Evolutionary conservation across 2,797 vertebrate genomes (phyloP).

Genomic region (Pseudochirops cupreus): DNA sequence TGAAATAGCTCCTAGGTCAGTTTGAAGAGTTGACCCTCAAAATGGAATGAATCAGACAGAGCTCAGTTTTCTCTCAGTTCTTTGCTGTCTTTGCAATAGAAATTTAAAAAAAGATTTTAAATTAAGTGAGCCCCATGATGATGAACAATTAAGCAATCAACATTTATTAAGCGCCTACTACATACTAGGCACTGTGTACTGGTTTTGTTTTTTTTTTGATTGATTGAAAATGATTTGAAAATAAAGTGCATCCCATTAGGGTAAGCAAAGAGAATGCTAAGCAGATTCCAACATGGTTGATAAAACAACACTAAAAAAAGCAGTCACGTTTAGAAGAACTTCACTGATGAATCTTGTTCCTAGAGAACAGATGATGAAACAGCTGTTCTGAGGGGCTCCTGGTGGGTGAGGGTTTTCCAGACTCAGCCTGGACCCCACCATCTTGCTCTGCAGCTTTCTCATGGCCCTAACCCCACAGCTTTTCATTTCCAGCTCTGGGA

Average conservation of each 20-base stretch:
- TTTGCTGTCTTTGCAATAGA: background rate
- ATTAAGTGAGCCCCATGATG: background rate
- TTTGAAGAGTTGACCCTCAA: background rate
- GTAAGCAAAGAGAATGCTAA: background rate
- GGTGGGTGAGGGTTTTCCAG: background rate
- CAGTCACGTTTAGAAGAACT: background rate
- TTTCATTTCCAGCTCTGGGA: background rate
- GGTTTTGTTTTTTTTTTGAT: background rate
- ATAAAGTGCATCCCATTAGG: background rate
- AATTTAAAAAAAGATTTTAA: background rate
- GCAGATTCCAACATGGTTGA: background rate
- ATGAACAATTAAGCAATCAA: background rate
- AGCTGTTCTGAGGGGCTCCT: background rate
- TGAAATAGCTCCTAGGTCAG: background rate
- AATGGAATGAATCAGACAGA: background rate
- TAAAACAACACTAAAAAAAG: background rate
- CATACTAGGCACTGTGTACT: background rate
- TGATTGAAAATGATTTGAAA: background rate
- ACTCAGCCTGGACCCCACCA: background rate
- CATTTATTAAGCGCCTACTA: background rate
- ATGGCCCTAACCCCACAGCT: background rate
- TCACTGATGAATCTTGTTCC: background rate
- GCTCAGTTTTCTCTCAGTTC: background rate
- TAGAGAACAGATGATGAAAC: background rate
- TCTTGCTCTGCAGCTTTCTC: background rate